These are phyloP conservation scores for Irena cyanogastra DNA, from an alignment of 2,113 vertebrate genomes.

Conservation along the genomic window DNA sequence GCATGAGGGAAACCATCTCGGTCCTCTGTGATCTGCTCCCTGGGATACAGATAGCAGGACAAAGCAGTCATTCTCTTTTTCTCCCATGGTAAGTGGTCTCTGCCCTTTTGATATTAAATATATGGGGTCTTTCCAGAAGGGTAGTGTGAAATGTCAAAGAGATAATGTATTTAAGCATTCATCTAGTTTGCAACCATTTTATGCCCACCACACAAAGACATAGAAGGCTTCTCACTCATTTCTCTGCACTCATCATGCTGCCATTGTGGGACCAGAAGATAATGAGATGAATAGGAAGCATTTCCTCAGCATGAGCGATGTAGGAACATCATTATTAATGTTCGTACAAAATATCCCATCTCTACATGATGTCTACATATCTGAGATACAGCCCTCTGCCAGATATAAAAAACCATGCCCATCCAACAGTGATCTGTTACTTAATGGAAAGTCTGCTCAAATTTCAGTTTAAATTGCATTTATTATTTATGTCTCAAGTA, in stretches of 20 bases:
- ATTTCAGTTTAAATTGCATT: conserved; percentile 65
- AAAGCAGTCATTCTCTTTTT: conserved; percentile 56
- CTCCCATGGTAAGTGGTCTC: conserved; percentile 58
- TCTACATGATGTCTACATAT: conserved; percentile 66
- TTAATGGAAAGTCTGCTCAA: conserved; percentile 66
- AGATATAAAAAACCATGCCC: conserved; percentile 60
- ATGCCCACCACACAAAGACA: conserved; percentile 59
- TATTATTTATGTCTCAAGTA: conserved; percentile 63
- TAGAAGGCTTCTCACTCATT: conserved; percentile 59
- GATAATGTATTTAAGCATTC: conserved; percentile 53
- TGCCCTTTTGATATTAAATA: conserved; percentile 62
- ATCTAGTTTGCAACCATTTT: conserved; percentile 63
- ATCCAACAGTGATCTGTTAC: conserved; percentile 64
- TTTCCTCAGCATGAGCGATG: conserved; percentile 68
- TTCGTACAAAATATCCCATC: conserved; percentile 65
- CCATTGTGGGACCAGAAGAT: conserved; percentile 68
- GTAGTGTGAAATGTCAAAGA: conserved; percentile 39
- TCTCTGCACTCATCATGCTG: conserved; percentile 64
- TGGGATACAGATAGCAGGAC: conserved; percentile 28
- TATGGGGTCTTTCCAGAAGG: conserved; percentile 57
- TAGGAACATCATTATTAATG: conserved; percentile 71
- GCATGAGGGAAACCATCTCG: not conserved
- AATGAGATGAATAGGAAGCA: conserved; percentile 72
- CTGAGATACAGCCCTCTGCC: conserved; percentile 61
- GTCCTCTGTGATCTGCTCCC: conserved; percentile 49